These are phyloP conservation scores for Rotaria socialis DNA, from an alignment of 2,888 invertebrate genomes.

Conservation along the genomic window DNA sequence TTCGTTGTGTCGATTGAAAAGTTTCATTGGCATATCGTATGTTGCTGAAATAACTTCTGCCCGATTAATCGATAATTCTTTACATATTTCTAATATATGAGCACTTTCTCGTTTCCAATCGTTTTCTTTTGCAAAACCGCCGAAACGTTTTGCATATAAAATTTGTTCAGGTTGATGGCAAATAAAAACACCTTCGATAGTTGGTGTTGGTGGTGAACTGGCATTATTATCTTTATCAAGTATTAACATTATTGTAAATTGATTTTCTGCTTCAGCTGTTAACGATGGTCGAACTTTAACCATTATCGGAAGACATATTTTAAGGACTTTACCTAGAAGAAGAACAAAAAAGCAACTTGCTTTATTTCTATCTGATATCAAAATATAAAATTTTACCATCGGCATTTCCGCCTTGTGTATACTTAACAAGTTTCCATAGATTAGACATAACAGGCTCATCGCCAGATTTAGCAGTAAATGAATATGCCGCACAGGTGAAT, in stretches of 20 bases:
- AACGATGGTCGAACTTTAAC: conserved; percentile 7
- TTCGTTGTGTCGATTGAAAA: conserved; percentile 43
- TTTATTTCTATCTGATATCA: not conserved
- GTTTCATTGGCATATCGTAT: conserved; percentile 45
- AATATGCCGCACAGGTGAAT: not conserved
- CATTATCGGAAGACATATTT: not conserved
- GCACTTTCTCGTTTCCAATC: conserved; percentile 40
- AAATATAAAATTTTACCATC: conserved; percentile 38
- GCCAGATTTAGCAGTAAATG: not conserved
- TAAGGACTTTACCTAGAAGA: conserved; percentile 35
- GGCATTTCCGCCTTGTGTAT: conserved; percentile 45
- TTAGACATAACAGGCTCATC: conserved; percentile 45
- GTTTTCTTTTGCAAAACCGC: conserved; percentile 44
- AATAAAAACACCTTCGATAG: conserved; percentile 36
- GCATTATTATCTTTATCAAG: conserved; percentile 18
- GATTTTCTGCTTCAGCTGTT: not conserved
- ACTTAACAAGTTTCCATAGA: conserved; percentile 46
- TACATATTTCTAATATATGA: conserved; percentile 28
- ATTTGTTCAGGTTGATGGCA: conserved; percentile 32
- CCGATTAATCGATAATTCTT: not conserved
- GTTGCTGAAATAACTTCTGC: conserved; percentile 34
- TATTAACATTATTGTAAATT: conserved; percentile 39
- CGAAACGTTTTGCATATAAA: conserved; percentile 39
- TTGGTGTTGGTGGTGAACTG: conserved; percentile 30
- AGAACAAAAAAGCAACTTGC: not conserved